Evolutionary conservation across 2,113 vertebrate species (phyloP), one percentile per base, ranked within the genome.

Genomic region (Ceyx cyanopectus): DNA sequence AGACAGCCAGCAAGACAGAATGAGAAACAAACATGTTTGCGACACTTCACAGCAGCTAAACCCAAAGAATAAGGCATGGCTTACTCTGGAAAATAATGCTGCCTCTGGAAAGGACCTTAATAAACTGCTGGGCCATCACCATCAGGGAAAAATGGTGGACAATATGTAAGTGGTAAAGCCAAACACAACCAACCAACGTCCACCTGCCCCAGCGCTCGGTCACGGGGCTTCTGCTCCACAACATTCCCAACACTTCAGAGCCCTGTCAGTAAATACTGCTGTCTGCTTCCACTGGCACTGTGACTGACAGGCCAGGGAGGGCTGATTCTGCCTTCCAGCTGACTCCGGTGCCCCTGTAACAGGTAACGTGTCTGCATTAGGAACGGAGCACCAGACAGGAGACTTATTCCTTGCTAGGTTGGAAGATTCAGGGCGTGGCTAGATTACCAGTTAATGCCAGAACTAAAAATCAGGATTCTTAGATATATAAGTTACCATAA

Each of bases 221-320:
- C 76, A 51, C 7, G 6, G 53, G n/a, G 73, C 32, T 83, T 24
- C 83, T 81, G 37, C 73, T 81, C 40, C 43, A 30, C 69, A 57
- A 0, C 22, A 32, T 43, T 72, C 40, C 73, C 29, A 34, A 23
- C 0, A 4, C 54, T 86, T 50, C 1, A 0, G 48, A 46, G 61
- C 30, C 62, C 54, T 32, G 27, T 20, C 72, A 23, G 37, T 7
- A 14, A 4, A 46, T n/a, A 20, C 4, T 37, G 34, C 56, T 21
- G 17, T 8, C 34, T 75, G 68, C 68, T 51, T 24, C 23, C 53
- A 19, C 24, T 5, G 26, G 53, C 45, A 30, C 14, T 1, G 29
- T 46, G 41, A 85, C 48, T 8, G 19, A n/a, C 8, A 3, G 48
- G 26, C 10, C 45, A 34, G 37, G 43, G 1, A 67, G 12, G 29